These are phyloP conservation scores for Arbacia lixula DNA, from an alignment of 53 echinoderm and acorn worm species.

Conservation along the genomic window DNA sequence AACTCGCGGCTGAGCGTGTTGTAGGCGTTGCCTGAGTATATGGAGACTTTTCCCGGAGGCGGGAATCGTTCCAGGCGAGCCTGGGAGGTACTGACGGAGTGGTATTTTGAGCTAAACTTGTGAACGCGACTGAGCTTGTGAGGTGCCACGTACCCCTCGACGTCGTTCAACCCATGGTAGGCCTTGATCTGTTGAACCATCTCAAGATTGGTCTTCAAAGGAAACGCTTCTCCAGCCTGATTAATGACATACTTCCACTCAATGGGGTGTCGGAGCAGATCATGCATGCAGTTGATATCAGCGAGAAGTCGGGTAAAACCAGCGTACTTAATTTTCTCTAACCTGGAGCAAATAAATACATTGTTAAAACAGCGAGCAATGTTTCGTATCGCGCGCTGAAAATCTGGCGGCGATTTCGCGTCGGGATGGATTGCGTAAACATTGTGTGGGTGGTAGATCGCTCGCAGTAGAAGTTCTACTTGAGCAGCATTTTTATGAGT, in stretches of 20 bases:
- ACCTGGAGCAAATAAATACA: slow-evolving; percentile 74
- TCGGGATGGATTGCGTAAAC: slow-evolving; percentile 78
- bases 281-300: slow-evolving; percentile 84
- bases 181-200: slow-evolving; percentile 36
- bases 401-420: slow-evolving; percentile 47
- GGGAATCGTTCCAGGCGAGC: neutral
- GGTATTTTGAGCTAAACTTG: neutral
- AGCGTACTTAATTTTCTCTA: slow-evolving; percentile 58
- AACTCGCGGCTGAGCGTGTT: slow-evolving; percentile 42
- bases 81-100: neutral
- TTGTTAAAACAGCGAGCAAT: slow-evolving; percentile 76
- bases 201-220: slow-evolving; percentile 43
- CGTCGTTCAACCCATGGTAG: slow-evolving; percentile 14
- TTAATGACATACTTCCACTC: slow-evolving; percentile 55
- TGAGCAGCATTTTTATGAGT: slow-evolving; percentile 70
- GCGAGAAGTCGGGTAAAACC: slow-evolving; percentile 61
- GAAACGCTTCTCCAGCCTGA: slow-evolving; percentile 47
- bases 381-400: slow-evolving; percentile 59
- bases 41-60: slow-evolving; percentile 39
- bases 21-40: slow-evolving; percentile 56
- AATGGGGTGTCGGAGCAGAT: slow-evolving; percentile 57
- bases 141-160: slow-evolving; percentile 15
- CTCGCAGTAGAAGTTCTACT: slow-evolving; percentile 62
- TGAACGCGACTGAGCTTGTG: slow-evolving; percentile 28
- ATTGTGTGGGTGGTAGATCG: slow-evolving; percentile 78